Percentiles rank a stretch among this genome's conserved stretches.
Conservation (phyloP, 2,113 vertebrate genomes). For the Catharus minimus region DNA sequence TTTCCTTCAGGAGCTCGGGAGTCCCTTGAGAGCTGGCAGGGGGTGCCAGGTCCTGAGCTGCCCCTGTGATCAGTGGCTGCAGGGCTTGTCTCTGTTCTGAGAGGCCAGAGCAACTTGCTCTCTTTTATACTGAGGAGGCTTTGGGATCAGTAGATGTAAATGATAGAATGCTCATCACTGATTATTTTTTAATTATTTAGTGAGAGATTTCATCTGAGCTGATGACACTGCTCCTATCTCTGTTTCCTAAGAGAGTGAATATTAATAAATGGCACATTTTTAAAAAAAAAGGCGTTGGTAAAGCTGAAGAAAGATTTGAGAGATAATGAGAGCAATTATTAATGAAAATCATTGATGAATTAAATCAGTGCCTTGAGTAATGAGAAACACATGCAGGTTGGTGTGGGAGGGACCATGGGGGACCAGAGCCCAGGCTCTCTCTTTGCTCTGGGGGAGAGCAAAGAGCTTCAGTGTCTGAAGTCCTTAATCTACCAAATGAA, state of each 20-base stretch:
- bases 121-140: background rate
- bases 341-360: background rate
- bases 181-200: slow-evolving; percentile 27
- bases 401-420: background rate
- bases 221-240: background rate
- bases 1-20: background rate
- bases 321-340: background rate
- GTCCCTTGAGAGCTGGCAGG: background rate
- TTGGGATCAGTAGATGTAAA: background rate
- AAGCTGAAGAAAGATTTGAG: background rate
- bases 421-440: background rate
- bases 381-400: background rate
- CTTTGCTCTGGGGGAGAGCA: background rate
- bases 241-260: background rate
- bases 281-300: background rate
- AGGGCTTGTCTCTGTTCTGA: background rate
- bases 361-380: background rate
- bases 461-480: background rate
- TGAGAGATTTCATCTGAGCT: background rate
- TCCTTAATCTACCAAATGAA: background rate
- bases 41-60: background rate
- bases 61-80: background rate
- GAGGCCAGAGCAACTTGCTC: background rate
- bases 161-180: background rate
- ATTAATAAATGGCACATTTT: background rate